These are phyloP conservation scores for Spheniscus humboldti DNA, from an alignment of 2,797 vertebrate species.

Conservation along the genomic window DNA sequence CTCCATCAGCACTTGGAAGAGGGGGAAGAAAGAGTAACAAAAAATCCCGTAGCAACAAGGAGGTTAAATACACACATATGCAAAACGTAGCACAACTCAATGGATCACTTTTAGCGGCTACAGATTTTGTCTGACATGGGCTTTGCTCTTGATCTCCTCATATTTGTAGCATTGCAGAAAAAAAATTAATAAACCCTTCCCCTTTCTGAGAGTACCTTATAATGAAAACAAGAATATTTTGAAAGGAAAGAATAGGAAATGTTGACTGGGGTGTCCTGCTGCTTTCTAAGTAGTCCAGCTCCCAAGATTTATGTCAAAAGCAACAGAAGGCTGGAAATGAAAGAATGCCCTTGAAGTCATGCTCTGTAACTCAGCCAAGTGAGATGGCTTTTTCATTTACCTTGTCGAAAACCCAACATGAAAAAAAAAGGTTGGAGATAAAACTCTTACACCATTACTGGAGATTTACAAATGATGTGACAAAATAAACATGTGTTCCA, in stretches of 20 bases:
- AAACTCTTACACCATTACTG: constrained; percentile 13
- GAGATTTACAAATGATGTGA: constrained; percentile 45
- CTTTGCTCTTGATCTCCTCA: constrained; percentile 21
- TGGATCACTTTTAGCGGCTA: neutral
- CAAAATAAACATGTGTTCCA: constrained; percentile 3
- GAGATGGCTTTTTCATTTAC: constrained; percentile 52
- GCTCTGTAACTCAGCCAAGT: constrained; percentile 26
- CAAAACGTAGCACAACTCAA: neutral
- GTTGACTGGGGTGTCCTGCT: constrained; percentile 53
- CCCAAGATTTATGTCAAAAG: constrained; percentile 62
- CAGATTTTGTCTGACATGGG: neutral
- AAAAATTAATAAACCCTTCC: constrained; percentile 38
- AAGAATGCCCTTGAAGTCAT: constrained; percentile 52
- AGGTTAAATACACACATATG: constrained; percentile 51
- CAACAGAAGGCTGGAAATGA: constrained; percentile 53
- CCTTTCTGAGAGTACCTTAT: constrained; percentile 23
- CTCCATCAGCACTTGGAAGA: constrained; percentile 28
- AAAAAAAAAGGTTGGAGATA: constrained; percentile 27
- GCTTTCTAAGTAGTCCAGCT: constrained; percentile 61
- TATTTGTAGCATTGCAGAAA: constrained; percentile 3
- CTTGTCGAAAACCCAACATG: constrained; percentile 7
- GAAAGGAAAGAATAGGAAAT: constrained; percentile 61
- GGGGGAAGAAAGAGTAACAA: constrained; percentile 24
- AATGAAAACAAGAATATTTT: constrained; percentile 68
- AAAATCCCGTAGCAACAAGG: constrained; percentile 25